Base-by-base conservation (phyloP, 2,888 invertebrate genomes). In the Phyllotreta striolata region DNA sequence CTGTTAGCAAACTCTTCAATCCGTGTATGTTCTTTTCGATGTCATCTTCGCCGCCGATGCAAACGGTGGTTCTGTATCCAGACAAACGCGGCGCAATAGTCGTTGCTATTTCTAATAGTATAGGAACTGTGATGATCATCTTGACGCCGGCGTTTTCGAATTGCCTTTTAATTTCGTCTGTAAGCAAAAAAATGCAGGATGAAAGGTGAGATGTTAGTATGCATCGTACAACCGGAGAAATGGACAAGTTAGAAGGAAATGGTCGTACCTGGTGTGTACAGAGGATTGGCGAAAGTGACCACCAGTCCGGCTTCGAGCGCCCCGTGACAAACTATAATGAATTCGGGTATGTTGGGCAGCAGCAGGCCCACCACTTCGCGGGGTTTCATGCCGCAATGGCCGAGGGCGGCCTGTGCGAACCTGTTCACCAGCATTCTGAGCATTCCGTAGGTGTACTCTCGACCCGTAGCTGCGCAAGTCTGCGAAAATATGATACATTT, bases 291-390 rank as follows among this genome's bases (percentile, higher is more conserved):
- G 72, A 89, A 89, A 0, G 90, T 89, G 9, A 88, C 87, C 1
- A 85, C 83, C 1, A 89, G 79, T 0, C 89, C 90, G 1, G 89
- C 89, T 67, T 84, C 83, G 76, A 89, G 83, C 46, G 89, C 87
- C 2, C 89, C 90, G 71, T 88, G 86, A 51, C 88, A 86, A n/a
- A 87, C 83, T 24, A 89, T 84, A 7, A 85, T 82, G 74, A 87
- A 90, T 80, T 91, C 90, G 0, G 90, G 90, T 57, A 89, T 84
- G 77, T 91, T 91, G 5, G 90, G 90, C 68, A 90, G 79, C 39
- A 90, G 83, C 14, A 91, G 79, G 0, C 88, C 90, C 1, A 91
- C 78, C 12, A 86, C 85, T 55, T 91, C 90, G 1, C 89, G 87
- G 0, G 85, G 85, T 68, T 84, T 79, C 68, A 90, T 79, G 6